A percentile compares a stretch with the other conserved stretches of the same genome.
These are phyloP conservation scores for Botrylloides violaceus DNA, from an alignment of 23 tunicate species.

Conservation along the genomic window DNA sequence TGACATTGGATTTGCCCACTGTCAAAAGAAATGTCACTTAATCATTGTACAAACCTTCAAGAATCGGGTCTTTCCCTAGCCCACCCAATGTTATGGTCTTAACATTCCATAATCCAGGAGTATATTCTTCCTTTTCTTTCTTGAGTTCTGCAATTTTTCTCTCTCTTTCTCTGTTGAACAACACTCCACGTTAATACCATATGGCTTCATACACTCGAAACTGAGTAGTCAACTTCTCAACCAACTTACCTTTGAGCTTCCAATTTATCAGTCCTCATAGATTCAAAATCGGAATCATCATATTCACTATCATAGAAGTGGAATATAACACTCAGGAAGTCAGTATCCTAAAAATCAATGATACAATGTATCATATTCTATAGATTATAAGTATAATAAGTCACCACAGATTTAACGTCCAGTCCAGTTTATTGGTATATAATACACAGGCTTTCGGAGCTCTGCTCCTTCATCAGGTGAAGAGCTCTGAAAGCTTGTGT, in stretches of 20 bases:
- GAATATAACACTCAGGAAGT: conserved; percentile 66
- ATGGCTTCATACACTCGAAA: too few relatives aligned
- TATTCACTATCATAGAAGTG: conserved; percentile 87
- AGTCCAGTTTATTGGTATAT: too few relatives aligned
- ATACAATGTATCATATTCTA: too few relatives aligned
- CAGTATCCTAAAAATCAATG: conserved; percentile 55
- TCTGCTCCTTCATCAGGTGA: too few relatives aligned
- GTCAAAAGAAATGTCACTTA: not conserved
- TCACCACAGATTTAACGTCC: too few relatives aligned
- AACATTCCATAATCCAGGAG: conserved; percentile 71
- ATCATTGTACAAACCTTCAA: conserved; percentile 20
- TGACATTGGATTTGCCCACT: not conserved
- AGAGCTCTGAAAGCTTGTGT: too few relatives aligned
- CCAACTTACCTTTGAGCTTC: conserved; percentile 60
- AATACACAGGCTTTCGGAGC: too few relatives aligned
- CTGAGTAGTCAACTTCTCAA: too few relatives aligned
- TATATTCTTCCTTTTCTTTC: conserved; percentile 26
- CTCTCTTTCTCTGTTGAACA: conserved; percentile 24
- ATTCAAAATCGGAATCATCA: conserved; percentile 31
- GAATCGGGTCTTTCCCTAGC: conserved; percentile 64
- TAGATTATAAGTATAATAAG: too few relatives aligned
- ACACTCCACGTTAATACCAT: too few relatives aligned
- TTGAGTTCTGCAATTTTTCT: not conserved
- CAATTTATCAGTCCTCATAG: conserved; percentile 21
- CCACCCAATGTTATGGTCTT: conserved; percentile 69